Percentiles rank a stretch among this genome's conserved stretches.
These are phyloP conservation scores for Bufo gargarizans DNA, from an alignment of 2,113 vertebrate species.

Conservation along the genomic window DNA sequence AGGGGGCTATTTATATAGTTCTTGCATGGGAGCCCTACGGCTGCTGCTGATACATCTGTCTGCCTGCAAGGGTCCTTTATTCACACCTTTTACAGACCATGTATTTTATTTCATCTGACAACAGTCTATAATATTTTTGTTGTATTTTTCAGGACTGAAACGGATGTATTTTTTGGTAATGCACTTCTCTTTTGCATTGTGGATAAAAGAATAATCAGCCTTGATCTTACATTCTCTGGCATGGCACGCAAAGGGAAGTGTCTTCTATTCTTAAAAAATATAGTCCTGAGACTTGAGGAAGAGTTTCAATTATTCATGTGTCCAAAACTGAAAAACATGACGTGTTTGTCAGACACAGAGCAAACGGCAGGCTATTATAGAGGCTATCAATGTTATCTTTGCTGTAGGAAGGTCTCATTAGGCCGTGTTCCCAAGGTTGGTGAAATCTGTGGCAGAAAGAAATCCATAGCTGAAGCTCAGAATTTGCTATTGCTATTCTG, in stretches of 20 bases:
- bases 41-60: no score
- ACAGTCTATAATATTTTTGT: no score
- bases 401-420: not conserved
- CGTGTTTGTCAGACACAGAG: not conserved
- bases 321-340: not conserved
- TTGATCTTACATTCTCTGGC: not conserved
- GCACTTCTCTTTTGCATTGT: not conserved
- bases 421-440: not conserved
- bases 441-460: no score
- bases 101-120: no score
- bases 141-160: not conserved
- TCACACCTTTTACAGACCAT: no score
- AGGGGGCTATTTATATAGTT: no score
- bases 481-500: no score
- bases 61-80: no score
- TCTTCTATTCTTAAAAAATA: not conserved
- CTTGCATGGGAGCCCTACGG: no score
- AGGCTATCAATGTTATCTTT: not conserved
- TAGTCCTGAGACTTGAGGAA: not conserved
- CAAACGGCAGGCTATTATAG: no score
- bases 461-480: no score
- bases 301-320: not conserved
- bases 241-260: not conserved
- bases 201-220: not conserved
- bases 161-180: not conserved